Evolutionary conservation across 2,888 invertebrate species (phyloP).

Genomic region (Cosmopolites sordidus): DNA sequence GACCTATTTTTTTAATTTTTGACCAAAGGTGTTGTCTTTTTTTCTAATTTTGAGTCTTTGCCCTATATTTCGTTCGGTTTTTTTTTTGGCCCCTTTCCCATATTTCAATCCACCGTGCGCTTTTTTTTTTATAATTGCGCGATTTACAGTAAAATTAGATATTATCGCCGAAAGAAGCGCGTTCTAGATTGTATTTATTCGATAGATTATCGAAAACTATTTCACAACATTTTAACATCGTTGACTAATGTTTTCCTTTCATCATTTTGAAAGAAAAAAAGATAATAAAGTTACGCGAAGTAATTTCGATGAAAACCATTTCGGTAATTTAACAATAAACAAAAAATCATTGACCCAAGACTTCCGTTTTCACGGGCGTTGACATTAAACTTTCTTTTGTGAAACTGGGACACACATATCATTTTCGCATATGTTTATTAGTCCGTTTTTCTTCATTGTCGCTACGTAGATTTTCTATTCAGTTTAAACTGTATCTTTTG

Average conservation of each 20-base stretch:
- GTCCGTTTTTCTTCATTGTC: too few species aligned
- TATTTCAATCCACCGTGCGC: constrained; percentile 8
- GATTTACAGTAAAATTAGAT: too few species aligned
- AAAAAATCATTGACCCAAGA: constrained; percentile 26
- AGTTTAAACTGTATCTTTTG: too few species aligned
- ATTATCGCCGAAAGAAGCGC: too few species aligned
- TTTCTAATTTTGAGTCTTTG: constrained; percentile 20
- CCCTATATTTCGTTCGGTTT: constrained; percentile 11
- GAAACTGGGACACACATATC: constrained; percentile 20
- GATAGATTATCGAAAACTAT: too few species aligned
- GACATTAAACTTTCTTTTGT: constrained; percentile 25
- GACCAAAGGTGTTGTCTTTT: constrained; percentile 16
- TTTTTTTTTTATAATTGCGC: constrained; percentile 11
- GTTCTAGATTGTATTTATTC: too few species aligned
- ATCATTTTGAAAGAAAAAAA: too few species aligned
- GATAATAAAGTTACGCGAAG: too few species aligned
- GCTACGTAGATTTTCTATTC: too few species aligned
- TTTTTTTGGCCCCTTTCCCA: constrained; percentile 12
- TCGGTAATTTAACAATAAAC: constrained; percentile 24
- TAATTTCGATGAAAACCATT: constrained; percentile 6
- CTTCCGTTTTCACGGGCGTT: constrained; percentile 25
- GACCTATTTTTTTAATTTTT: constrained; percentile 15
- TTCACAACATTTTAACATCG: too few species aligned
- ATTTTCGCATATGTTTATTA: constrained; percentile 15
- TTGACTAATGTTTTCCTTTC: too few species aligned